Evolutionary conservation across 2,113 vertebrate genomes (phyloP).

Genomic region (Taurulus bubalis): DNA sequence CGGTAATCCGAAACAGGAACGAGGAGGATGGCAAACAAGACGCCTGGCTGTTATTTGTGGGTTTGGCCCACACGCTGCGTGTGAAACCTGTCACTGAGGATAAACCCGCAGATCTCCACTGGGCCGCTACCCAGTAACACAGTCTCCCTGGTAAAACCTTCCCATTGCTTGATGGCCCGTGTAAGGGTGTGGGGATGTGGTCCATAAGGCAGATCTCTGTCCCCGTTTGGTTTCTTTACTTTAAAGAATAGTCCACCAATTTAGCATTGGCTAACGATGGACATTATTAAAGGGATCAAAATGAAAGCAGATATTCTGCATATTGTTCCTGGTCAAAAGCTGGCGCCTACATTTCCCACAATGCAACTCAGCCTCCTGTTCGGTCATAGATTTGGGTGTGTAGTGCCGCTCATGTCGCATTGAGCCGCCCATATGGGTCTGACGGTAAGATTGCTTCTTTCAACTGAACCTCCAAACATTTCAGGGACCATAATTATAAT

Average conservation of each 20-base stretch:
- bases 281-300: not conserved
- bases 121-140: constrained; percentile 54
- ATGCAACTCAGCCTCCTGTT: not conserved
- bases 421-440: not conserved
- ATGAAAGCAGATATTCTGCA: not conserved
- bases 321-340: not conserved
- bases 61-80: constrained; percentile 73
- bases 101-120: constrained; percentile 70
- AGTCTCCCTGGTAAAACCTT: constrained; percentile 37
- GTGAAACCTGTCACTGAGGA: constrained; percentile 76
- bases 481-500: not conserved
- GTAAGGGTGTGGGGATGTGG: constrained; percentile 12
- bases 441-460: not conserved
- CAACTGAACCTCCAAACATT: not conserved
- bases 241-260: not conserved
- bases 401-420: not conserved
- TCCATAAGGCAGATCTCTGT: not conserved
- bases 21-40: constrained; percentile 69
- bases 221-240: not conserved
- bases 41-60: constrained; percentile 77
- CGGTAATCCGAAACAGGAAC: constrained; percentile 74
- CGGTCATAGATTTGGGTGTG: not conserved
- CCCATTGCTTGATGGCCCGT: constrained; percentile 22
- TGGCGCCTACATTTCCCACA: not conserved
- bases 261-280: not conserved